These are phyloP conservation scores for Agonopterix arenella DNA, from an alignment of 2,888 invertebrate genomes.

Conservation along the genomic window DNA sequence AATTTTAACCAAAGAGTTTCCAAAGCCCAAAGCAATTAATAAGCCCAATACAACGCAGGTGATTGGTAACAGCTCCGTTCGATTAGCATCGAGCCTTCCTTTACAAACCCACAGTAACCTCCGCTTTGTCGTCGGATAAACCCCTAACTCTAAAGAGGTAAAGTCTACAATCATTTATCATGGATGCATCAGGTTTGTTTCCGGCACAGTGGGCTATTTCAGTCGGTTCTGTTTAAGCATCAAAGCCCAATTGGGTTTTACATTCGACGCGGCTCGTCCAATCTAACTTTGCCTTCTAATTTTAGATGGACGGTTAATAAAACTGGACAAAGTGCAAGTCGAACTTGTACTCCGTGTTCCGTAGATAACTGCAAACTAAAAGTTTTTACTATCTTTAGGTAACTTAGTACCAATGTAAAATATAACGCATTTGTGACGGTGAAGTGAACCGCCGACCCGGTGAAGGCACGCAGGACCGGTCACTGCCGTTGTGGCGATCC, in stretches of 20 bases:
- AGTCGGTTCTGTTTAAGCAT: slow-evolving; percentile 59
- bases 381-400: too few relatives aligned
- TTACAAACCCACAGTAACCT: slow-evolving; percentile 5
- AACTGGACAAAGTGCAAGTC: background rate
- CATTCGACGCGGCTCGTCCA: slow-evolving; percentile 58
- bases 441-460: too few relatives aligned
- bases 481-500: too few relatives aligned
- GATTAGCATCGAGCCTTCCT: slow-evolving; percentile 46
- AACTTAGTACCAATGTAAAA: too few relatives aligned
- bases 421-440: too few relatives aligned
- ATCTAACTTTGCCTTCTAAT: slow-evolving; percentile 57
- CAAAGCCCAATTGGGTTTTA: slow-evolving; percentile 68
- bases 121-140: background rate
- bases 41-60: slow-evolving; percentile 61
- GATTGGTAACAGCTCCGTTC: slow-evolving; percentile 62
- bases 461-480: too few relatives aligned
- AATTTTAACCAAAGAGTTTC: slow-evolving; percentile 10
- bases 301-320: background rate
- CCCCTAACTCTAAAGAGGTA: slow-evolving; percentile 12
- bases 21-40: slow-evolving; percentile 58
- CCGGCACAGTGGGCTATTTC: slow-evolving; percentile 47
- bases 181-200: slow-evolving; percentile 9
- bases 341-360: background rate
- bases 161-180: slow-evolving; percentile 18
- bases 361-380: too few relatives aligned